phyloP scores from a whole-genome alignment of 2,888 invertebrate species.

The Autographa pulchrina region DNA sequence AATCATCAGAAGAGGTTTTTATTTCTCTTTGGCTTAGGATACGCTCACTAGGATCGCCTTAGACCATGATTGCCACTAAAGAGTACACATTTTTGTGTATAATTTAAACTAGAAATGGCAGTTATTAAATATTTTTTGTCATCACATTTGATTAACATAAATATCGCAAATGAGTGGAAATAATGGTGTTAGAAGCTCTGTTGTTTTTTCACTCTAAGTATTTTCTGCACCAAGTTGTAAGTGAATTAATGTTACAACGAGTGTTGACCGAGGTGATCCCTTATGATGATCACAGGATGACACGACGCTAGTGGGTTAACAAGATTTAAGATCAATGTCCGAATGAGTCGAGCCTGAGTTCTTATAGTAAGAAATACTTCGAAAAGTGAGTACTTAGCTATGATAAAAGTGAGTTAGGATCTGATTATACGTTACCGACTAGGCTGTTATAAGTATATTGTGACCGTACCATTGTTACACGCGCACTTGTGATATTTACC shows the following conservation, averaged over 20 bases:
- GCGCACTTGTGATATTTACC: conserved; percentile 30
- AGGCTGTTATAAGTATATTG: conserved; percentile 14
- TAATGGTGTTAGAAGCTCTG: background rate
- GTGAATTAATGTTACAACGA: background rate
- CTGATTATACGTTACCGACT: conserved; percentile 42
- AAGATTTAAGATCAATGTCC: conserved; percentile 6
- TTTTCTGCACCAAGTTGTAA: background rate
- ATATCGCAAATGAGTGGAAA: conserved; percentile 1
- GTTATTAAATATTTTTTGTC: background rate
- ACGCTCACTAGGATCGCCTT: conserved; percentile 27
- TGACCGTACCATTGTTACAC: conserved; percentile 6
- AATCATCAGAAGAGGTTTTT: conserved; percentile 39
- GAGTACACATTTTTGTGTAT: conserved; percentile 10
- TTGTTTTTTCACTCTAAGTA: background rate
- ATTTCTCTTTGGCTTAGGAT: conserved; percentile 38
- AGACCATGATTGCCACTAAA: conserved; percentile 5
- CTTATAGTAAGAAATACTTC: conserved; percentile 17
- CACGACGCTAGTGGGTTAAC: background rate
- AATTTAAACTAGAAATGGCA: background rate
- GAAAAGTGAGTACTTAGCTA: conserved; percentile 21
- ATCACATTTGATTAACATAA: background rate
- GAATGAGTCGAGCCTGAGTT: conserved; percentile 15
- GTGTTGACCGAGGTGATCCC: background rate
- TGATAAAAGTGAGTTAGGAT: conserved; percentile 37
- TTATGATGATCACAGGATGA: background rate